phyloP scores from a whole-genome alignment of 2,113 vertebrate genomes.

The Phyllostomus hastatus region DNA sequence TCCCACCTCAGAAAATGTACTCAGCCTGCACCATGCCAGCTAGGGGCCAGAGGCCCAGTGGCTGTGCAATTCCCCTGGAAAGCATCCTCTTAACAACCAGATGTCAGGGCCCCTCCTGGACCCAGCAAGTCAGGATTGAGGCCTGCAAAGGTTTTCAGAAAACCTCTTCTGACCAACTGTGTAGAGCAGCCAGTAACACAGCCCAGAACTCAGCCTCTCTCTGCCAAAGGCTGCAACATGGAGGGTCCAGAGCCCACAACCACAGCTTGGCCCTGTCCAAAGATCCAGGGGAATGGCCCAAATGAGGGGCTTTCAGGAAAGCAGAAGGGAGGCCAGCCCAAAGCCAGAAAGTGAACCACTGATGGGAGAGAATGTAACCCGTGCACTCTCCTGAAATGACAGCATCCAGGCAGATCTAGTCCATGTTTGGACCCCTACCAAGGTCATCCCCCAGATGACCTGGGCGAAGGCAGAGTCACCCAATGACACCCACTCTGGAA shows the following conservation, averaged over 20 bases:
- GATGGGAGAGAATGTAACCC: neutral
- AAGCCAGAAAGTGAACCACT: neutral
- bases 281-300: neutral
- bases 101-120: neutral
- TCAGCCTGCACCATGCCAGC: neutral
- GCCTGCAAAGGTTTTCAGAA: neutral
- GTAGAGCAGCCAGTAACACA: neutral
- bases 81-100: neutral
- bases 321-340: neutral
- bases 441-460: neutral
- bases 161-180: neutral
- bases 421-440: rapidly evolving
- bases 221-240: rapidly evolving
- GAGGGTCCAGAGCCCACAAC: neutral
- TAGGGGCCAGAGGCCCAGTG: neutral
- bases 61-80: rapidly evolving
- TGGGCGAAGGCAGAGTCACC: neutral
- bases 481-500: neutral
- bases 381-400: neutral
- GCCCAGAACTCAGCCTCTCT: neutral
- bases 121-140: neutral
- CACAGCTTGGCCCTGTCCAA: neutral
- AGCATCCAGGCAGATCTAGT: neutral
- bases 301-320: neutral
- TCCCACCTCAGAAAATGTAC: neutral